Evolutionary conservation across 64 coral and sea anemone species (phyloP).

Genomic region (Stichodactyla helianthus): DNA sequence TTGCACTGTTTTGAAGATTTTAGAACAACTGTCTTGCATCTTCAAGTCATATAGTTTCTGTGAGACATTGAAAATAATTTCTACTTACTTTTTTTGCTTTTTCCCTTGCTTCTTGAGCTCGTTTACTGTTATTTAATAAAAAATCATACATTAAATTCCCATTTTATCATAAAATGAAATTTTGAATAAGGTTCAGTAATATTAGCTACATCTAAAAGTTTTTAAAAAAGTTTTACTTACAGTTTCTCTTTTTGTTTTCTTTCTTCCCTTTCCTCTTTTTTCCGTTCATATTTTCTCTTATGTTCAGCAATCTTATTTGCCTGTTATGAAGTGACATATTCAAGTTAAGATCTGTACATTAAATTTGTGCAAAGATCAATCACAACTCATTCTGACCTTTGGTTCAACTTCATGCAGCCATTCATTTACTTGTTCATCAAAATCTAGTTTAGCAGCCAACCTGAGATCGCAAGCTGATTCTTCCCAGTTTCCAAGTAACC

Average conservation of each 20-base stretch:
- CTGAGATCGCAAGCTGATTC: slow-evolving; percentile 63
- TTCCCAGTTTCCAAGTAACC: slow-evolving; percentile 83
- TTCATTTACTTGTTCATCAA: slow-evolving; percentile 88
- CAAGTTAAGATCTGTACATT: neutral
- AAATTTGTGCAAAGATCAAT: neutral
- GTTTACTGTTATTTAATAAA: slow-evolving; percentile 17
- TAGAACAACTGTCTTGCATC: no score
- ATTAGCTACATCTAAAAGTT: no score
- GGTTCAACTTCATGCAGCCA: slow-evolving; percentile 82
- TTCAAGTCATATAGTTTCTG: no score
- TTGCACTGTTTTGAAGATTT: no score
- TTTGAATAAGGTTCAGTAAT: no score
- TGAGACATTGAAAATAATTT: no score
- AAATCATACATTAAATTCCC: neutral
- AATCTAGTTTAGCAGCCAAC: slow-evolving; percentile 82
- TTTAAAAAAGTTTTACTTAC: neutral
- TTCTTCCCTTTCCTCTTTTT: slow-evolving; percentile 75
- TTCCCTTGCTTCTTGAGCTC: slow-evolving; percentile 68
- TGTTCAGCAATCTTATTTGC: slow-evolving; percentile 77
- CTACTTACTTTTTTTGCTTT: slow-evolving; percentile 66
- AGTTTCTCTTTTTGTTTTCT: slow-evolving; percentile 58
- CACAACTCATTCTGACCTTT: slow-evolving; percentile 41
- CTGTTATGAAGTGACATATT: slow-evolving; percentile 19
- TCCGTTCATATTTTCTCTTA: slow-evolving; percentile 71
- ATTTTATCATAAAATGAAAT: no score